Evolutionary conservation across 2,113 vertebrate genomes (phyloP).

Genomic region (Caretta caretta): DNA sequence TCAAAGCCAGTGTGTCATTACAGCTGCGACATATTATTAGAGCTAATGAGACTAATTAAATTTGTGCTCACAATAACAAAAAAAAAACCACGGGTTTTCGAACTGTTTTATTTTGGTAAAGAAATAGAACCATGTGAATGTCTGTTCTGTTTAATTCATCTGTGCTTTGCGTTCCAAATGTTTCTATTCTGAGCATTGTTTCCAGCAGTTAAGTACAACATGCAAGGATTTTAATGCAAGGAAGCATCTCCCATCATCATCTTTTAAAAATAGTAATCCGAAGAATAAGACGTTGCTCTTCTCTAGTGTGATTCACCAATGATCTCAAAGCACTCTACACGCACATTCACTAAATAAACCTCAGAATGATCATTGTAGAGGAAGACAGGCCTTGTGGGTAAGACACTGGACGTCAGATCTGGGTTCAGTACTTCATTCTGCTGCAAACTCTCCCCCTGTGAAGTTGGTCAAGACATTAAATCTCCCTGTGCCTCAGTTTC

Average conservation of each 20-base stretch:
- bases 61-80: slow-evolving; percentile 4
- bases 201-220: no score
- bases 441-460: not conserved
- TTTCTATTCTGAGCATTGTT: not conserved
- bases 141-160: not conserved
- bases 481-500: not conserved
- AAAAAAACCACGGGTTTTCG: slow-evolving; percentile 47
- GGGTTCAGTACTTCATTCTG: not conserved
- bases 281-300: not conserved
- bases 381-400: not conserved
- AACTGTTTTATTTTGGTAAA: slow-evolving; percentile 32
- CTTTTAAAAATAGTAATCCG: not conserved
- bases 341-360: not conserved
- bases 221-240: not conserved
- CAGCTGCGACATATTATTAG: slow-evolving; percentile 51
- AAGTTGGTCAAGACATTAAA: not conserved
- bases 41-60: slow-evolving; percentile 67
- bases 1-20: not conserved
- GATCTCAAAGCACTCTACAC: not conserved
- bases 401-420: not conserved
- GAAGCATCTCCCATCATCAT: not conserved
- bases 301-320: not conserved
- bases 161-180: not conserved
- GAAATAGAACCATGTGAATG: slow-evolving; percentile 5
- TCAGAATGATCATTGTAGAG: not conserved